Base-by-base conservation (phyloP, 2,113 vertebrate genomes). In the Nerophis lumbriciformis region DNA sequence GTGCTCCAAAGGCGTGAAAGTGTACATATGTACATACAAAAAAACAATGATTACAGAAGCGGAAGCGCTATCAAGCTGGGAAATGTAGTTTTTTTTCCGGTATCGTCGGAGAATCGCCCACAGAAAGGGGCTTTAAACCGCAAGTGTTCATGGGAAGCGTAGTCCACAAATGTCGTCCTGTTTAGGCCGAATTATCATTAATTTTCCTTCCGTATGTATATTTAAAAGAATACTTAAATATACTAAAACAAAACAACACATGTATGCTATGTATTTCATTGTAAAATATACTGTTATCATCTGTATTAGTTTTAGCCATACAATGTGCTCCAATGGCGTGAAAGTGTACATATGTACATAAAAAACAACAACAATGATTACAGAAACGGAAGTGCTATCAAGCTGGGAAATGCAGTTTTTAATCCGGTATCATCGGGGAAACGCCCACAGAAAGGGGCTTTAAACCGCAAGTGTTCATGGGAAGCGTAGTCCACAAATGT, bases 331-430 rank as follows among this genome's bases (percentile, higher is more conserved):
- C 28, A 28, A 28, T 28, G 28, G 28, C 4, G 28, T 28, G 28
- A 28, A 28, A 28, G 28, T 42, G 63, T 65, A 77, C 72, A 71
- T 68, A 63, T 68, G 48, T 52, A 71, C 12, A 54, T 71, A 48
- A 28, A 62, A 66, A 76, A 28, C 1, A 28, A 57, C 21, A 28
- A 28, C 52, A 71, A 74, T 65, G 71, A 72, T 70, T 28, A 72
- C 68, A 28, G 50, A 51, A 58, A 73, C 72, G 65, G 78, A 80
- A 70, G 65, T 83, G 52, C 64, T 48, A 6, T 12, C 9, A 6
- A 0, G 51, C 8, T 67, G 85, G 83, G 78, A 75, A 79, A 69
- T 87, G 88, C 87, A 88, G 88, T 90, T 75, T 12, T 28, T 28
- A 28, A 2, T 1, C 21, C 1, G 21, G 21, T 28, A 28, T 28